Evolutionary conservation across 2,113 vertebrate species (phyloP), one percentile per base, ranked within the genome.

Genomic region (Hippocampus comes): DNA sequence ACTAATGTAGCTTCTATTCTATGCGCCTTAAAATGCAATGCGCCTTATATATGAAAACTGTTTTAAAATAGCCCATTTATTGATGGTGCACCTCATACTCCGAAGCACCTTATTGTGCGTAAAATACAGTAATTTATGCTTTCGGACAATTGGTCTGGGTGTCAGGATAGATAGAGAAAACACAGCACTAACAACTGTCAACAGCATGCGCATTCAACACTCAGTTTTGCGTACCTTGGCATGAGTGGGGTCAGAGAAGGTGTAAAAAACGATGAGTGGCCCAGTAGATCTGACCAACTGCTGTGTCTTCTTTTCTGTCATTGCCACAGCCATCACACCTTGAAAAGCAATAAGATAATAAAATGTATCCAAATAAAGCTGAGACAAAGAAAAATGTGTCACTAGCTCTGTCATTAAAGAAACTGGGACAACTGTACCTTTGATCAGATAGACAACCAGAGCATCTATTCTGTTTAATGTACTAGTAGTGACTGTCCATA

Each of bases 301-400:
- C 0, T 94, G 87, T 78, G 94, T 91, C 30, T 86, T 82, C 38
- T 72, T 81, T 15, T 90, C 66, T 6, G 80, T 90, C 84, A 94
- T 73, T 4, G 97, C 93, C 72, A 95, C 93, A 14, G 92, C 95
- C 56, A 98, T 91, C 61, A 97, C 86, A 68, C 96, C 97, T 99
- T 84, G 63, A 66, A 12, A 65, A 86, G 73, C 7, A 82, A 69
- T 73, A 49, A 27, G 71, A 74, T 25, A 79, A 72, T 46, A 48
- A 48, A 69, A 27, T 11, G 60, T 14, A 63, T 67, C 18, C 57
- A 74, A 17, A 56, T n/a, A 43, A 56, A 74, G 46, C 64, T 46
- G 49, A 68, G 18, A 64, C 71, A 38, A 9, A 42, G 60, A 68
- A 55, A 46, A 43, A 66, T 23, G n/a, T 46, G 14, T 15, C 15